These are phyloP conservation scores for Chrysina gloriosa DNA, from an alignment of 2,888 invertebrate genomes.

Conservation along the genomic window DNA sequence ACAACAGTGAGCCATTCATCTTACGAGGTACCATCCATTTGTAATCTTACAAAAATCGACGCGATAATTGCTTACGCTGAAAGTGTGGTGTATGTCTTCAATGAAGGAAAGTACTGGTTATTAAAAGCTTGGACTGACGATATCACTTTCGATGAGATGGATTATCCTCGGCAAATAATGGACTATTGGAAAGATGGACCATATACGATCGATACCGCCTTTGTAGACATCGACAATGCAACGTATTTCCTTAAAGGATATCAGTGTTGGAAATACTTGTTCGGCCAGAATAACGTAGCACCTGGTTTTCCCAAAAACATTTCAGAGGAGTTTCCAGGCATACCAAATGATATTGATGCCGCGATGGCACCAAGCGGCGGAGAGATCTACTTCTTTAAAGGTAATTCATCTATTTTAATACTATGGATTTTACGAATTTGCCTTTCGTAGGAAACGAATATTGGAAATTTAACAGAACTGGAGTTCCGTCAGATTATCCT, in stretches of 20 bases:
- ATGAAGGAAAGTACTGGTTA: conserved; percentile 20
- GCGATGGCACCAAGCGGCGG: conserved; percentile 32
- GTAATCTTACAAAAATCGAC: conserved; percentile 22
- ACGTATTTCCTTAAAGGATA: conserved; percentile 47
- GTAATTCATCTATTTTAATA: conserved; percentile 12
- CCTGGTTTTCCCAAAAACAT: conserved; percentile 38
- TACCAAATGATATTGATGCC: conserved; percentile 46
- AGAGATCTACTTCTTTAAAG: conserved; percentile 44
- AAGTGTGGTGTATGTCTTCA: conserved; percentile 41
- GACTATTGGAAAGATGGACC: conserved; percentile 37
- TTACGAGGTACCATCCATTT: neutral
- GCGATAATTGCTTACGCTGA: conserved; percentile 36
- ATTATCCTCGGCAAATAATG: conserved; percentile 33
- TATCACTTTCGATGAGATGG: neutral
- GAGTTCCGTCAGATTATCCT: conserved; percentile 23
- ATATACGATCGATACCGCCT: conserved; percentile 38
- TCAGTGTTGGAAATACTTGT: conserved; percentile 35
- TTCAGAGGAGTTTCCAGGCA: conserved; percentile 39
- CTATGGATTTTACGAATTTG: neutral
- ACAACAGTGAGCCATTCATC: too few species aligned
- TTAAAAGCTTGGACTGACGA: conserved; percentile 13
- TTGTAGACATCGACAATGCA: conserved; percentile 34
- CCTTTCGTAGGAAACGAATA: conserved; percentile 16
- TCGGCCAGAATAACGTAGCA: neutral
- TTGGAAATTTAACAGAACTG: conserved; percentile 6